Evolutionary conservation across 2,113 vertebrate genomes (phyloP).

Genomic region (Dissostichus mawsoni): DNA sequence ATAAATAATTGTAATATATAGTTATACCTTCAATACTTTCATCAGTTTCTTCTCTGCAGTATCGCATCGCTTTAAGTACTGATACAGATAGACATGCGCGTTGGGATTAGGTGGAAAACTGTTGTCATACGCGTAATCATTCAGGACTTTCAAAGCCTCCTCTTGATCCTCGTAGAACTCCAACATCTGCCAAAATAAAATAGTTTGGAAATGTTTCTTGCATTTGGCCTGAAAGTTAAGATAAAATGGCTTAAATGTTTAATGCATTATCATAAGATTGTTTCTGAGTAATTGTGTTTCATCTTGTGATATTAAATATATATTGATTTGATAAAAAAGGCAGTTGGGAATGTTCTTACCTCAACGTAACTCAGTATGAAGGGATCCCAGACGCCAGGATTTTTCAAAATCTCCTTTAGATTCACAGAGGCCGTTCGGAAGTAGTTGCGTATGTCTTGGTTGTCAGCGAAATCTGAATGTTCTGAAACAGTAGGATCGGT

Average conservation of each 20-base stretch:
- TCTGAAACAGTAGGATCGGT: constrained; percentile 52
- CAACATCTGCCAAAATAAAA: constrained; percentile 84
- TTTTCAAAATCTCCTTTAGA: constrained; percentile 85
- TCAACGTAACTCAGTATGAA: constrained; percentile 92
- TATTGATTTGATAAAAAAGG: neutral
- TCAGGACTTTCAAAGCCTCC: constrained; percentile 84
- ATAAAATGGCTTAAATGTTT: too few relatives aligned
- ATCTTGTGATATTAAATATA: neutral
- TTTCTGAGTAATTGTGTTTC: neutral
- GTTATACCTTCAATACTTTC: constrained; percentile 87
- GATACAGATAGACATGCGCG: constrained; percentile 90
- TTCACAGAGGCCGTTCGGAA: constrained; percentile 89
- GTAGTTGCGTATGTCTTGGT: constrained; percentile 82
- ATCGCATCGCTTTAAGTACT: constrained; percentile 86
- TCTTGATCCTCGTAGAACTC: constrained; percentile 88
- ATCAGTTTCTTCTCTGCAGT: constrained; percentile 80
- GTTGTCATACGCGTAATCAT: constrained; percentile 89
- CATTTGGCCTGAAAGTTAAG: neutral
- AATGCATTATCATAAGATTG: neutral
- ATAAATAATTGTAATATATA: neutral
- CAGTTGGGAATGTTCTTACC: constrained; percentile 77
- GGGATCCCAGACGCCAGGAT: constrained; percentile 93
- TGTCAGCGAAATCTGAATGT: constrained; percentile 58
- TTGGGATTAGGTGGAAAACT: constrained; percentile 93
- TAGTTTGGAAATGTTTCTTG: neutral